phyloP scores from a whole-genome alignment of 2,797 vertebrate species.

The Scolopax rusticola region DNA sequence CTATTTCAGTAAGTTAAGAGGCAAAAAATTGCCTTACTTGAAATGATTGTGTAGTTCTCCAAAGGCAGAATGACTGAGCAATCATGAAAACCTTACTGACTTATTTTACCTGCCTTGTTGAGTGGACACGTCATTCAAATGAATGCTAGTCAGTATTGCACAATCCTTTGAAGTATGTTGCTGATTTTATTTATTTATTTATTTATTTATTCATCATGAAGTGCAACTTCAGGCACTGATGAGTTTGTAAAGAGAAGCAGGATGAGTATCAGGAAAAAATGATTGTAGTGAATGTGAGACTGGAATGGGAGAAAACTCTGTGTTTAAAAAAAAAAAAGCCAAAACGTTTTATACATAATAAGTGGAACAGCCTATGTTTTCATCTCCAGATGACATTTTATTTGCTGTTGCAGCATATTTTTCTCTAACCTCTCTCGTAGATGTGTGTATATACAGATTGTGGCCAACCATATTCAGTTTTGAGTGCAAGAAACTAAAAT shows the following conservation, averaged over 20 bases:
- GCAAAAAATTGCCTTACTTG: background rate
- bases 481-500: background rate
- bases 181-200: background rate
- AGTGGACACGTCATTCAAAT: slow-evolving; percentile 42
- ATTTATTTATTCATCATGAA: slow-evolving; percentile 26
- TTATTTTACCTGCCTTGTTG: slow-evolving; percentile 9
- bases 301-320: background rate
- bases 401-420: background rate
- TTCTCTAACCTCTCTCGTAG: background rate
- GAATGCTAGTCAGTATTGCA: background rate
- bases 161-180: background rate
- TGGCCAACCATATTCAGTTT: background rate
- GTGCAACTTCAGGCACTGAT: background rate
- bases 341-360: background rate
- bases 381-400: background rate
- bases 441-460: background rate
- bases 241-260: slow-evolving; percentile 16
- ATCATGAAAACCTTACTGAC: slow-evolving; percentile 5
- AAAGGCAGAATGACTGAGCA: background rate
- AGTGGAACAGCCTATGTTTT: background rate
- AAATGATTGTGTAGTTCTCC: background rate
- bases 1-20: background rate
- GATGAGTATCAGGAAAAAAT: background rate
- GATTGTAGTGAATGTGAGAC: background rate
- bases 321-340: background rate